Evolutionary conservation across 1,140 invertebrate genomes (phyloP).

Genomic region (Reticulitermes speratus): DNA sequence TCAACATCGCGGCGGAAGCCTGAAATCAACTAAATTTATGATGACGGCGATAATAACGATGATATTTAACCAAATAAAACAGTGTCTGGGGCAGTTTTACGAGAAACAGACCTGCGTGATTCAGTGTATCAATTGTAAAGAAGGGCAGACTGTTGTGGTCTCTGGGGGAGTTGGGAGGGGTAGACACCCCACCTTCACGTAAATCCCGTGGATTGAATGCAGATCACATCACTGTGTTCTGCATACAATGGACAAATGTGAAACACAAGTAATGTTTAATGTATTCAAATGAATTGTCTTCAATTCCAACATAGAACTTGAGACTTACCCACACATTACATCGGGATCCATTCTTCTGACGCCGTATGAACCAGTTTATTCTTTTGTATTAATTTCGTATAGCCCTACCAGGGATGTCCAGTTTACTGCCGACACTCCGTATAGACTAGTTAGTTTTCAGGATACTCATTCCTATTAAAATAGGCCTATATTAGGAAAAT

Average conservation of each 20-base stretch:
- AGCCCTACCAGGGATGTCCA: neutral
- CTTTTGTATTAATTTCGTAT: neutral
- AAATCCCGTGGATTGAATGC: constrained; percentile 9
- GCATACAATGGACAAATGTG: constrained; percentile 15
- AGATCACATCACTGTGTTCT: neutral
- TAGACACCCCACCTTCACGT: neutral
- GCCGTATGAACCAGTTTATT: neutral
- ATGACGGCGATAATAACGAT: too few relatives aligned
- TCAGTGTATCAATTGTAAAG: neutral
- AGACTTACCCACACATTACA: neutral
- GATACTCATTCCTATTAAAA: too few relatives aligned
- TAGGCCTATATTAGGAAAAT: too few relatives aligned
- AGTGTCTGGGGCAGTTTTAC: neutral
- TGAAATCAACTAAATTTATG: too few relatives aligned
- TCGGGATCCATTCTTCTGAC: neutral
- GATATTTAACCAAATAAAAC: too few relatives aligned
- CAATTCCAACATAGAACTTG: neutral
- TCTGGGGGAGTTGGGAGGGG: neutral
- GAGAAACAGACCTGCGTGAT: neutral
- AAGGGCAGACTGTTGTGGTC: neutral
- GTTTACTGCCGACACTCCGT: too few relatives aligned
- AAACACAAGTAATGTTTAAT: constrained; percentile 4
- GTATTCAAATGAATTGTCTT: constrained; percentile 19
- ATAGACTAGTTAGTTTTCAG: too few relatives aligned
- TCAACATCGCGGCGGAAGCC: too few relatives aligned